Base-by-base conservation (phyloP, 2,113 vertebrate genomes). In the Arvicanthis niloticus region DNA sequence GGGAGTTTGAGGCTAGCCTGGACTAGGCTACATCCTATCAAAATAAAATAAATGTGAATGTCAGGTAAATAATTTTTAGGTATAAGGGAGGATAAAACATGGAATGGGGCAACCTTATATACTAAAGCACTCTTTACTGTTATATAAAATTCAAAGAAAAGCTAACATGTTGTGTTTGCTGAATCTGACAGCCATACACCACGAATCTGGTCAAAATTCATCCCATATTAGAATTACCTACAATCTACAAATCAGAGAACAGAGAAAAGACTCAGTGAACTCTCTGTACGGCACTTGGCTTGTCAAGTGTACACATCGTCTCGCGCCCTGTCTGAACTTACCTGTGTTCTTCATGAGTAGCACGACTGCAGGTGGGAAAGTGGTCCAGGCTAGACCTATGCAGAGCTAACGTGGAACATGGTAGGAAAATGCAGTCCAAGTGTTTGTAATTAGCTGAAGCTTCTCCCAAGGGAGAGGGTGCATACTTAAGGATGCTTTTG, bases 71-170 rank as follows among this genome's bases (percentile, higher is more conserved):
- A 60, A 45, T 53, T 15, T 76, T 75, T 93, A 82, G 29, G 19
- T 37, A 13, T 90, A 88, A 84, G 60, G 16, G 19, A 70, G 11
- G 34, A 6, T 29, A 16, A 22, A 65, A 31, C 85, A 58, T 26
- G 75, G 40, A n/a, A 56, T 70, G 53, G 56, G 31, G 2, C 10
- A 45, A 92, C 48, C 10, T 88, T 94, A 24, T 94, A 24, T 62
- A 53, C 1, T 86, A 82, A 95, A 37, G 81, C 21, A 62, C 81
- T 88, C 51, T 48, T 88, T 56, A n/a, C 89, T 89, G 21, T 89
- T 75, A 53, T 56, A 2, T 80, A 91, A 93, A 93, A 88, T 95
- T 95, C 26, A 95, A 51, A 92, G 82, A 40, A n/a, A 97, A 75
- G 29, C 40, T 89, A 29, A 4, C 51, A 60, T 90, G 51, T 77